Percentiles rank a stretch among this genome's conserved stretches.
Evolutionary conservation across 2,888 invertebrate species (phyloP).

Genomic region (Phorcus lineatus): DNA sequence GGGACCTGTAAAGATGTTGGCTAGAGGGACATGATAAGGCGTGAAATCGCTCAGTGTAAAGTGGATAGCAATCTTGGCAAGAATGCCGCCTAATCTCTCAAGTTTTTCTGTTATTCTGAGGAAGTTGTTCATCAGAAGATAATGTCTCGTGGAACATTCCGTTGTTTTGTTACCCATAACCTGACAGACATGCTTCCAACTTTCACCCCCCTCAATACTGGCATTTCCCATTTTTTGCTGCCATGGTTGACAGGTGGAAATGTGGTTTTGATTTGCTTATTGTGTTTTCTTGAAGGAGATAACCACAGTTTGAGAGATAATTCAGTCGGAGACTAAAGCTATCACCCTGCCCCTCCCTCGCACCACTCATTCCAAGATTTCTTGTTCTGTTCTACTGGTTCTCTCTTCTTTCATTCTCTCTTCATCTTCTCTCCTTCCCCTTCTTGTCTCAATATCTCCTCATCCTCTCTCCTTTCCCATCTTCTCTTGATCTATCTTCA

Average conservation of each 20-base stretch:
- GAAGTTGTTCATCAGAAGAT: background rate
- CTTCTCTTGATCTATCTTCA: no score
- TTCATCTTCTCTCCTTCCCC: no score
- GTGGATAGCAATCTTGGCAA: background rate
- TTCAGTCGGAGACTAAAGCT: background rate
- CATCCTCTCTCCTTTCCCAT: no score
- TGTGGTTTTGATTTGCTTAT: slow-evolving; percentile 10
- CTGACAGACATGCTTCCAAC: background rate
- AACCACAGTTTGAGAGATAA: background rate
- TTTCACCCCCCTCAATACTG: background rate
- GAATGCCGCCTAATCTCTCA: background rate
- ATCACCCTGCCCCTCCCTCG: background rate
- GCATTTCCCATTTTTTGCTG: slow-evolving; percentile 13
- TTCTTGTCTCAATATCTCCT: no score
- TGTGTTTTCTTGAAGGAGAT: background rate
- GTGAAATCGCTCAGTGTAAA: no score
- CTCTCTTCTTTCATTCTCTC: no score
- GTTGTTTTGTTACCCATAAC: background rate
- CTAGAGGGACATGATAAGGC: no score
- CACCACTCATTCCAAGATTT: no score
- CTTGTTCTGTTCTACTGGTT: no score
- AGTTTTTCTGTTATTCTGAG: background rate
- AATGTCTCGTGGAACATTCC: background rate
- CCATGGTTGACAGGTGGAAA: slow-evolving; percentile 8
- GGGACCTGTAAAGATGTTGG: no score